phyloP scores from a whole-genome alignment of 1,140 invertebrate genomes.

The Littorina saxatilis region DNA sequence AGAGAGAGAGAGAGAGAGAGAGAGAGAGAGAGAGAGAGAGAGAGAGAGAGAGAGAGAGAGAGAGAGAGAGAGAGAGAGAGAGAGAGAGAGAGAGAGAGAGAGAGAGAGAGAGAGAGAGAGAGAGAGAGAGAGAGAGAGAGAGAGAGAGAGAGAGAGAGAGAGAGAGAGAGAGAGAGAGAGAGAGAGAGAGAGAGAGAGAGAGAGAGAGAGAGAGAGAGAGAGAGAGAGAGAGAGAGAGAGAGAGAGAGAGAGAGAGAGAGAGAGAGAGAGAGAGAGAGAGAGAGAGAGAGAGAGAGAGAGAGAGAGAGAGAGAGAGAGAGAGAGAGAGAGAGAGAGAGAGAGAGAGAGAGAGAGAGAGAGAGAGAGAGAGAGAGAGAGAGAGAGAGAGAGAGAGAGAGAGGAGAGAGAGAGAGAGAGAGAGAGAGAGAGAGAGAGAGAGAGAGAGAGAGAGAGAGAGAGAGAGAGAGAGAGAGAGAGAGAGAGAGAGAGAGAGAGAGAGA shows the following conservation, averaged over 20 bases:
- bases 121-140: too few relatives aligned
- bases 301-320: neutral
- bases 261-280: constrained; percentile 8
- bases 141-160: too few relatives aligned
- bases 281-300: neutral
- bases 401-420: neutral
- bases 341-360: too few relatives aligned
- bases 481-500: too few relatives aligned
- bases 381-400: neutral
- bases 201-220: constrained; percentile 4
- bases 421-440: constrained; percentile 1
- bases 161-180: too few relatives aligned
- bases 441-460: neutral
- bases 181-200: too few relatives aligned
- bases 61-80: too few relatives aligned
- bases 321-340: neutral
- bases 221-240: neutral
- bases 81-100: too few relatives aligned
- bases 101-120: too few relatives aligned
- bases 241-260: neutral
- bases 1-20: too few relatives aligned
- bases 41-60: too few relatives aligned
- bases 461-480: neutral
- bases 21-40: too few relatives aligned
- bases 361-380: neutral